A percentile compares a stretch with the other conserved stretches of the same genome.
phyloP scores from a whole-genome alignment of 1,140 invertebrate species.

The Drosophila mauritiana region DNA sequence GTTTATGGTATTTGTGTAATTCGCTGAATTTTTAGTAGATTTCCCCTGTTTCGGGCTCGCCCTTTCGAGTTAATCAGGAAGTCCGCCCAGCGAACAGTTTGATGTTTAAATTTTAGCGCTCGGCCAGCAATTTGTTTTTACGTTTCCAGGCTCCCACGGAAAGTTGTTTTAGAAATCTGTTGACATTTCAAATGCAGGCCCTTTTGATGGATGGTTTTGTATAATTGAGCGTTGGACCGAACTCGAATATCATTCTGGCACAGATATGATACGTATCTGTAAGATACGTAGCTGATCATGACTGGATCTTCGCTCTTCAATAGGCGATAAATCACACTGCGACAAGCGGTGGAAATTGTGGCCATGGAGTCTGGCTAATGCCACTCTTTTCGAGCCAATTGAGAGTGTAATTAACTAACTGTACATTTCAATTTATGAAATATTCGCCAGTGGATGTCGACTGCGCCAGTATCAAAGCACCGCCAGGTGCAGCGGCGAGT shows the following conservation, averaged over 20 bases:
- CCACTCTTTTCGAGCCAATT: slow-evolving; percentile 70
- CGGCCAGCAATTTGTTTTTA: slow-evolving; percentile 69
- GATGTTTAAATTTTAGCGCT: slow-evolving; percentile 72
- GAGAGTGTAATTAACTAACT: slow-evolving; percentile 82
- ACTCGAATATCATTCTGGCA: too few relatives aligned
- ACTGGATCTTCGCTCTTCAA: slow-evolving; percentile 10
- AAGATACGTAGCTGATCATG: slow-evolving; percentile 16
- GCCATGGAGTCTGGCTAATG: slow-evolving; percentile 44
- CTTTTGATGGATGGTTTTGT: slow-evolving; percentile 62
- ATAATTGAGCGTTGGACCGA: too few relatives aligned
- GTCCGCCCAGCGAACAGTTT: slow-evolving; percentile 61
- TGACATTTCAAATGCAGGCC: slow-evolving; percentile 65
- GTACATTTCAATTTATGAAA: slow-evolving; percentile 82
- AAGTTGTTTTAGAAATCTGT: slow-evolving; percentile 46
- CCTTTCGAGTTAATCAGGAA: slow-evolving; percentile 78
- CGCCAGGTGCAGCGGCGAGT: slow-evolving; percentile 64
- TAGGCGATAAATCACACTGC: slow-evolving; percentile 65
- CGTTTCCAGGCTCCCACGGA: slow-evolving; percentile 26
- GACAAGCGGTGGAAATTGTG: slow-evolving; percentile 57
- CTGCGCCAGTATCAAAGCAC: slow-evolving; percentile 36
- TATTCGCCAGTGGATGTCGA: slow-evolving; percentile 53
- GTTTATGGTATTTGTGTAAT: slow-evolving; percentile 64
- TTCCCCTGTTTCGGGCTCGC: slow-evolving; percentile 10
- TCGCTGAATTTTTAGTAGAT: slow-evolving; percentile 25
- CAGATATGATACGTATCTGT: neutral